Base-by-base conservation (phyloP, 1,140 invertebrate genomes). In the Drosophila sechellia region DNA sequence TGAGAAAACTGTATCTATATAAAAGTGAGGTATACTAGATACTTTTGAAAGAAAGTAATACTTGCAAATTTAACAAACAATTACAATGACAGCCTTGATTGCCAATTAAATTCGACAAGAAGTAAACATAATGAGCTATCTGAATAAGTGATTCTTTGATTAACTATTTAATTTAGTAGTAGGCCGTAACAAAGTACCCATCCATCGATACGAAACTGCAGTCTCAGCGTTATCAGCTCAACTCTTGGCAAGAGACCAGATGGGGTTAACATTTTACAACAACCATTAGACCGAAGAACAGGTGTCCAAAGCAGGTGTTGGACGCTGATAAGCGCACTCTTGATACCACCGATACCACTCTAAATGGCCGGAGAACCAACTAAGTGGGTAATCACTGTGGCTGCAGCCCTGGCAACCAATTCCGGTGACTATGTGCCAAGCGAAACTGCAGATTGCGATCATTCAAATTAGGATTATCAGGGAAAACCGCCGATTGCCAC, bases 291-390 rank as follows among this genome's bases (percentile, higher is more conserved):
- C 35, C 43, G 15, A 12, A 35, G 40, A 87, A 72, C 83, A 86
- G 83, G 83, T 86, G 83, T 81, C 50, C 66, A 66, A 17, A 45
- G 70, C 83, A 86, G 83, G 83, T 86, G 83, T 83, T 50, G 57
- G 55, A 71, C 48, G 60, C 42, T 45, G 83, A 86, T 87, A 86
- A 79, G 65, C 43, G 17, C 6, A 25, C 31, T 57, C 50, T 77
- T 75, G 48, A 42, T 64, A 43, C 22, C 46, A 39, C 64, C 53
- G 31, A 31, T 50, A 31, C 68, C 53, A 25, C 54, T 58, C 64
- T 58, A 73, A 77, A 68, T 58, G 48, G 31, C 20, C 42, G 71
- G 10, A 20, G 10, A 45, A 12, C 55, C 22, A 45, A 45, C 11
- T 49, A 43, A 43, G 50, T 56, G 64, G 58, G 25, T 76, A 76